Evolutionary conservation across 2,797 vertebrate species (phyloP).

Genomic region (Tamandua tetradactyla): DNA sequence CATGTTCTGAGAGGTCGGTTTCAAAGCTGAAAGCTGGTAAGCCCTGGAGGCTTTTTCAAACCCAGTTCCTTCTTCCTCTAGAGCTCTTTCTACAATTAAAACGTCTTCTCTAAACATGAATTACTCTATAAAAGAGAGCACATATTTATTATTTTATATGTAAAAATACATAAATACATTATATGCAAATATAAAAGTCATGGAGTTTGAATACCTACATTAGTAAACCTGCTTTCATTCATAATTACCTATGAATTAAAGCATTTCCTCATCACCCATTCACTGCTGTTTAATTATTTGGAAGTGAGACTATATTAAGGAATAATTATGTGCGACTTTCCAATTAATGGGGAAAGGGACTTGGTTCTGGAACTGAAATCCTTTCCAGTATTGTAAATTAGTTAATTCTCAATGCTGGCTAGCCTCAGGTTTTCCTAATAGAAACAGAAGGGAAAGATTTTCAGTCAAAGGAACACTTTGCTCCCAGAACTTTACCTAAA

Average conservation of each 20-base stretch:
- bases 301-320: background rate
- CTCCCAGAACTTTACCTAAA: slow-evolving; percentile 46
- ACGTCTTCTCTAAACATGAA: slow-evolving; percentile 34
- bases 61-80: background rate
- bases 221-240: background rate
- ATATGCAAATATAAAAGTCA: background rate
- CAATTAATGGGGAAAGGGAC: background rate
- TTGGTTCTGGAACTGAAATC: background rate
- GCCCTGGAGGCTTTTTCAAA: slow-evolving; percentile 16
- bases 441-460: slow-evolving; percentile 34
- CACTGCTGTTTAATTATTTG: background rate
- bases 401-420: slow-evolving; percentile 9
- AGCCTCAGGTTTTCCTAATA: slow-evolving; percentile 29
- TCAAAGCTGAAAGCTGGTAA: slow-evolving; percentile 7
- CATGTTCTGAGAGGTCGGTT: background rate
- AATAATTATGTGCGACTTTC: slow-evolving; percentile 28
- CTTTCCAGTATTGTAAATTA: background rate
- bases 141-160: background rate
- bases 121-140: background rate
- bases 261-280: background rate
- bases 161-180: background rate
- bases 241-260: slow-evolving; percentile 14
- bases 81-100: slow-evolving; percentile 13
- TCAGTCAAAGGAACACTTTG: slow-evolving; percentile 45
- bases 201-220: background rate